Evolutionary conservation across 1,140 invertebrate genomes (phyloP).

Genomic region (Cepaea nemoralis): DNA sequence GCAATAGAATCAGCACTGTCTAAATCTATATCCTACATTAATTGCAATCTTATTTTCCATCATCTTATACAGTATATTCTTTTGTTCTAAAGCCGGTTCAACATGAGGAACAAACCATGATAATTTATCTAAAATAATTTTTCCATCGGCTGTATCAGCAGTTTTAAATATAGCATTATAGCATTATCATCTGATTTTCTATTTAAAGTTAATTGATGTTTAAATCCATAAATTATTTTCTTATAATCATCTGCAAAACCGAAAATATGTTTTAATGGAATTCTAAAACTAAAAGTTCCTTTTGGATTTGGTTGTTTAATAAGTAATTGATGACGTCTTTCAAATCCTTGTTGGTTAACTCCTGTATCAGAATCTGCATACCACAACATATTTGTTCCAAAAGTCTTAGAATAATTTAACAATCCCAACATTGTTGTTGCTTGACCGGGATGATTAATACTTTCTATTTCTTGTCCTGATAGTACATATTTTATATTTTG

Average conservation of each 20-base stretch:
- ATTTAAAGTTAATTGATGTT: constrained; percentile 9
- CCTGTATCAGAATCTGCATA: neutral
- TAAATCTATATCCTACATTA: neutral
- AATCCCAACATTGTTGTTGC: neutral
- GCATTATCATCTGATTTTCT: constrained; percentile 1
- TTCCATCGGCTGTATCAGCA: neutral
- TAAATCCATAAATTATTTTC: constrained; percentile 9
- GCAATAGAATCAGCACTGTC: neutral
- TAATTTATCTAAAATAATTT: constrained; percentile 7
- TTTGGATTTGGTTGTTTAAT: constrained; percentile 4
- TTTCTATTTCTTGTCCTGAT: constrained; percentile 5
- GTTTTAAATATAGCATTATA: constrained; percentile 6
- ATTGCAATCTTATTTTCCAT: neutral
- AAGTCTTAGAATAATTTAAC: neutral
- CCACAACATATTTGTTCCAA: neutral
- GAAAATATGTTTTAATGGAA: neutral
- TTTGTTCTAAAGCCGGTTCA: constrained; percentile 11
- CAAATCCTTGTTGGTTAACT: neutral
- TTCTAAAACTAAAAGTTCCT: neutral
- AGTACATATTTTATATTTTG: neutral
- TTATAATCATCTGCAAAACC: neutral
- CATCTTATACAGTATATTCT: neutral
- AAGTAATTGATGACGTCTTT: neutral
- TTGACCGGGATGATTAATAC: neutral
- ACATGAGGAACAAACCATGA: neutral